phyloP scores from a whole-genome alignment of 2,113 vertebrate genomes.

The Octodon degus region DNA sequence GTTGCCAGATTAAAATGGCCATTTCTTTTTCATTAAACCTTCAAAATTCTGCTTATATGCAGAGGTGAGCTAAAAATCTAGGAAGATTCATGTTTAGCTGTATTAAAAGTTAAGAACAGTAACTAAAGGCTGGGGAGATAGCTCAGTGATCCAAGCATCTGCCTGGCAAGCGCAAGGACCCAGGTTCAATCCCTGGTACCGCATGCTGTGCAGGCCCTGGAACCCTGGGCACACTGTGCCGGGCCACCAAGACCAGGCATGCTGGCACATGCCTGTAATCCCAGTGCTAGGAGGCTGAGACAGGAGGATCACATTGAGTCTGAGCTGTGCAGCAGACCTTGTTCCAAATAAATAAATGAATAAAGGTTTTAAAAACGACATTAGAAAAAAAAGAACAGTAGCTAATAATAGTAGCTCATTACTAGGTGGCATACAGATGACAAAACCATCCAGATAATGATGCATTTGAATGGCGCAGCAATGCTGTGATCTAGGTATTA shows the following conservation, averaged over 20 bases:
- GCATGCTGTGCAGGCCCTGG: too few relatives aligned
- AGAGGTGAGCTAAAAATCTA: neutral
- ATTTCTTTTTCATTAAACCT: neutral
- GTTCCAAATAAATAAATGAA: too few relatives aligned
- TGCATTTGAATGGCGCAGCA: neutral
- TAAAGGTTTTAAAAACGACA: too few relatives aligned
- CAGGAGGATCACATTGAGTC: too few relatives aligned
- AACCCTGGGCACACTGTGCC: too few relatives aligned
- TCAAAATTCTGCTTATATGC: neutral
- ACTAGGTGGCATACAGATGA: neutral
- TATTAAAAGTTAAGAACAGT: constrained; percentile 33
- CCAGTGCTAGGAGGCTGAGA: too few relatives aligned
- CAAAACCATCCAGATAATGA: neutral
- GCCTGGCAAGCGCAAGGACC: too few relatives aligned
- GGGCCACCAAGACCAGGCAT: too few relatives aligned
- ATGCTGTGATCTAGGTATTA: neutral
- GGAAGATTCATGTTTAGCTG: neutral
- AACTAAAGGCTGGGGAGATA: neutral
- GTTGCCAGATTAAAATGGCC: neutral
- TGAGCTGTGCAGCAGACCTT: too few relatives aligned
- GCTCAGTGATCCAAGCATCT: too few relatives aligned
- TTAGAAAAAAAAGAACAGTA: neutral
- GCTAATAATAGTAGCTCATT: neutral
- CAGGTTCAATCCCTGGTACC: too few relatives aligned
- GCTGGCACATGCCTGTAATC: too few relatives aligned